Conservation (phyloP, 2,888 invertebrate genomes). For the Tyria jacobaeae region DNA sequence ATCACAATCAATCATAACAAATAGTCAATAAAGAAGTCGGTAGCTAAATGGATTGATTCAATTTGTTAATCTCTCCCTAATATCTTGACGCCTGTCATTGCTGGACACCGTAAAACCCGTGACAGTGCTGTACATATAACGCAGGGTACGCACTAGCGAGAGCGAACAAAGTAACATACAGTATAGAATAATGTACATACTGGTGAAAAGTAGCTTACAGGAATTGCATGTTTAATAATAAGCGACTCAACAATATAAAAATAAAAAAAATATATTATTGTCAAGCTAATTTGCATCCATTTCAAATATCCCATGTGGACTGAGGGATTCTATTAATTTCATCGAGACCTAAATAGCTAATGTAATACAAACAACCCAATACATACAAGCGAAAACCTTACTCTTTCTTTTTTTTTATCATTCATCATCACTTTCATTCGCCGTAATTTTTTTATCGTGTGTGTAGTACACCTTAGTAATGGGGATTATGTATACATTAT, state of each 20-base stretch:
- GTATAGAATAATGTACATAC: too few species aligned
- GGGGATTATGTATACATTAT: background rate
- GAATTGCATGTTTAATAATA: too few species aligned
- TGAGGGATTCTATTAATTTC: too few species aligned
- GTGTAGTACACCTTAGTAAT: background rate
- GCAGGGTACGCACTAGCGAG: constrained; percentile 3
- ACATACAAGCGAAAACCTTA: too few species aligned
- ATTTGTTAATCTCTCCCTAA: constrained; percentile 53
- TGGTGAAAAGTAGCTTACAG: too few species aligned
- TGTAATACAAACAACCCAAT: too few species aligned
- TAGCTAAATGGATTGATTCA: constrained; percentile 53
- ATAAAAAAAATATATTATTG: too few species aligned
- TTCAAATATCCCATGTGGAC: too few species aligned
- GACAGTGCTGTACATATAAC: constrained; percentile 10
- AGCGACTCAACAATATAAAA: too few species aligned
- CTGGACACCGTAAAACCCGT: constrained; percentile 23
- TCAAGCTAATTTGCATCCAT: too few species aligned
- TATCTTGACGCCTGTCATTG: constrained; percentile 54
- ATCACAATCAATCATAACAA: constrained; percentile 58
- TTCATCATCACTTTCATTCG: background rate
- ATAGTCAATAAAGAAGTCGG: constrained; percentile 44
- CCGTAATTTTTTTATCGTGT: background rate
- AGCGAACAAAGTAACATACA: background rate
- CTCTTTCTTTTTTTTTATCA: too few species aligned
- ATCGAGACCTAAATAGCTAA: too few species aligned